phyloP scores from a whole-genome alignment of 2,113 vertebrate genomes.

The Athene cunicularia region DNA sequence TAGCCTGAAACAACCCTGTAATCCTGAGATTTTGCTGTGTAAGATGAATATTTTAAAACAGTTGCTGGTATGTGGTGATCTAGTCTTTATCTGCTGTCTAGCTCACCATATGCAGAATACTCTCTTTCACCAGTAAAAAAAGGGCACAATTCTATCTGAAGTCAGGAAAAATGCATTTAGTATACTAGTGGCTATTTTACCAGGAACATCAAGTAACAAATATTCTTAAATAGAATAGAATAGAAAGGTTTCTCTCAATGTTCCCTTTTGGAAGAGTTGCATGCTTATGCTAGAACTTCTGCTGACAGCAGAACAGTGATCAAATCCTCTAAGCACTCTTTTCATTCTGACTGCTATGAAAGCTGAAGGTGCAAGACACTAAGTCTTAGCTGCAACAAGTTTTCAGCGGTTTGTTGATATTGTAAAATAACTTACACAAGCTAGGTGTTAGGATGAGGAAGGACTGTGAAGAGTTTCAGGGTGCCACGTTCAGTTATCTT shows the following conservation, averaged over 20 bases:
- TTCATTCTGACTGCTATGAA: not conserved
- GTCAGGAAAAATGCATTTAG: not conserved
- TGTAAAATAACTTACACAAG: not conserved
- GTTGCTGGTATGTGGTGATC: not conserved
- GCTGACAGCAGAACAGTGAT: not conserved
- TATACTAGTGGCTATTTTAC: not conserved
- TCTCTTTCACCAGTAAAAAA: not conserved
- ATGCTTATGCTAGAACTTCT: not conserved
- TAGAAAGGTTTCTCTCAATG: not conserved
- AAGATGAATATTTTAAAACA: not conserved
- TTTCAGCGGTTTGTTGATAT: not conserved
- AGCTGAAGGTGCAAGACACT: not conserved
- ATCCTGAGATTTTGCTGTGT: not conserved
- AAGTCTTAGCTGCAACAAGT: not conserved
- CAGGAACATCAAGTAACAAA: not conserved
- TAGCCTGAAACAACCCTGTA: constrained; percentile 45
- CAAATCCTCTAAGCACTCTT: not conserved
- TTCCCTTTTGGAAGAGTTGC: not conserved
- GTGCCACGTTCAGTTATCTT: not conserved
- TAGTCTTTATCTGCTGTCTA: not conserved
- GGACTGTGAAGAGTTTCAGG: not conserved
- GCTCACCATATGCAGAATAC: not conserved
- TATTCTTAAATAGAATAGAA: not conserved
- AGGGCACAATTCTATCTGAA: not conserved
- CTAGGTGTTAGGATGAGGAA: not conserved